phyloP scores from a whole-genome alignment of 2,113 vertebrate genomes.

The Crotophaga sulcirostris region DNA sequence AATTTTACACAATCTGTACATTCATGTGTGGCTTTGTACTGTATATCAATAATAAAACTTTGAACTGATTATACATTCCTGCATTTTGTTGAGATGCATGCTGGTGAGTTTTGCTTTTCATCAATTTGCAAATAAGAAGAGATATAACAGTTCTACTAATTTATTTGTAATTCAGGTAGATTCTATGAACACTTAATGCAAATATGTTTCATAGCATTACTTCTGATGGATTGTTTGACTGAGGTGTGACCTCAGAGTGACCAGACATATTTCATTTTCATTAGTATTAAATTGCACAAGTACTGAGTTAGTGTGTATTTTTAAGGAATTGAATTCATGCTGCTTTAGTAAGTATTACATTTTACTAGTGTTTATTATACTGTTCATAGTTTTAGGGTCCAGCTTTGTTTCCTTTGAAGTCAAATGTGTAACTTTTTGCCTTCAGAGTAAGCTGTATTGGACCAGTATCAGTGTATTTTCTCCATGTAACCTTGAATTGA shows the following conservation, averaged over 20 bases:
- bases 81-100: not conserved
- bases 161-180: not conserved
- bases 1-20: not conserved
- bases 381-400: not conserved
- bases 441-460: not conserved
- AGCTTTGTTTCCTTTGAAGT: constrained; percentile 14
- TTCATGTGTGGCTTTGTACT: not conserved
- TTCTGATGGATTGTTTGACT: not conserved
- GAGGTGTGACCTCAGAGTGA: not conserved
- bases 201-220: not conserved
- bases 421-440: constrained; percentile 3
- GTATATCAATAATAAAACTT: not conserved
- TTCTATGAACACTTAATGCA: not conserved
- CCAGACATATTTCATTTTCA: not conserved
- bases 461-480: not conserved
- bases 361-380: not conserved
- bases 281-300: not conserved
- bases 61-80: not conserved
- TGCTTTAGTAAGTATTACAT: constrained; percentile 20
- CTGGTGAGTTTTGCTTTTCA: not conserved
- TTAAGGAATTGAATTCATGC: not conserved
- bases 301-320: not conserved
- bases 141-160: not conserved
- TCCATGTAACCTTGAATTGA: not conserved
- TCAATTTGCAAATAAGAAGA: not conserved